A percentile compares a stretch with the other conserved stretches of the same genome.
Conservation (phyloP, 2,888 invertebrate genomes). For the Microctonus hyperodae region DNA sequence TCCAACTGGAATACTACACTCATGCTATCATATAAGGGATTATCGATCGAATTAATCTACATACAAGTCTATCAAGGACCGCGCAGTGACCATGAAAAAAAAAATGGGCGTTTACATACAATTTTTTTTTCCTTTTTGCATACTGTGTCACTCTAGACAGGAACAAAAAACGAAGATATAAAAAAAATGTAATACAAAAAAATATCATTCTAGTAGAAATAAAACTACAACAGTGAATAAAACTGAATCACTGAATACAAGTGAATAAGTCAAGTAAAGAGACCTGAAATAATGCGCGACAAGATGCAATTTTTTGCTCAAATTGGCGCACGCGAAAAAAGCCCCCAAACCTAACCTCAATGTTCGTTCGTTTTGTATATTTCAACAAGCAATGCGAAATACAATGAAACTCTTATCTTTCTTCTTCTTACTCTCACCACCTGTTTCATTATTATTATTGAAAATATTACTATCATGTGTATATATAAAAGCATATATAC, state of each 20-base stretch:
- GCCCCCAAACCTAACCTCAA: constrained; percentile 54
- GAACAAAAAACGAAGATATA: neutral
- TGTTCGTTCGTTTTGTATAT: constrained; percentile 17
- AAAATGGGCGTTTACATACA: neutral
- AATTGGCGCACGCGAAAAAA: constrained; percentile 44
- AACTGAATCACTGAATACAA: neutral
- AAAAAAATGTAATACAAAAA: too few species aligned
- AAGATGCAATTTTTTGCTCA: constrained; percentile 48
- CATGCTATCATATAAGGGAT: neutral
- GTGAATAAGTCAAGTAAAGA: neutral
- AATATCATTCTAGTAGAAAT: neutral
- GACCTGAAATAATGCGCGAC: constrained; percentile 43
- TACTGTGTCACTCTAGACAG: neutral
- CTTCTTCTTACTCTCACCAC: neutral
- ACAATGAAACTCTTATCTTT: neutral
- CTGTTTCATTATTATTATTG: constrained; percentile 14
- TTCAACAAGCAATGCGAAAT: neutral
- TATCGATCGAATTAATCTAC: neutral
- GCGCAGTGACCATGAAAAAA: neutral
- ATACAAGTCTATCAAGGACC: neutral
- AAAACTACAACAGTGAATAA: neutral
- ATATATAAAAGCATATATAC: constrained; percentile 26
- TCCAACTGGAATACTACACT: neutral
- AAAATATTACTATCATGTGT: too few species aligned
- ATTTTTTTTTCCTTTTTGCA: neutral